Evolutionary conservation across 2,797 vertebrate species (phyloP).

Genomic region (Oryzias sinensis): DNA sequence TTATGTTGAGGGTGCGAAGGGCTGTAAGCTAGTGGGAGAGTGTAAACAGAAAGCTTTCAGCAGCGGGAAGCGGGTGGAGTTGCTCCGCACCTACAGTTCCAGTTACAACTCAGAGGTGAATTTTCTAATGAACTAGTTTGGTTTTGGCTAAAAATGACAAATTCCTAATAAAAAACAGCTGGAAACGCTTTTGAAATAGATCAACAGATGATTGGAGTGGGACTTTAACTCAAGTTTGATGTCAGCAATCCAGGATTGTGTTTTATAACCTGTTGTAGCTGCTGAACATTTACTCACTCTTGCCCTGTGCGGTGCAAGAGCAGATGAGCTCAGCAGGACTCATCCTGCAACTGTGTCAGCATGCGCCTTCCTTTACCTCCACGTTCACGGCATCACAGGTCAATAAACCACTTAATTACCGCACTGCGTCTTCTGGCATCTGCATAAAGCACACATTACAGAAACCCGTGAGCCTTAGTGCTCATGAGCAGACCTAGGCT

Average conservation of each 20-base stretch:
- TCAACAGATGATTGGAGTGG: no score
- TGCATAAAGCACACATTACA: constrained; percentile 39
- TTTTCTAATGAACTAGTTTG: no score
- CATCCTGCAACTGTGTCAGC: constrained; percentile 30
- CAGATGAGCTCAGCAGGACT: constrained; percentile 43
- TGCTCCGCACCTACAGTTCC: no score
- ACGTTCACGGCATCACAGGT: constrained; percentile 58
- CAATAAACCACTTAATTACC: constrained; percentile 76
- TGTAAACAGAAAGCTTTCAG: no score
- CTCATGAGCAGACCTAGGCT: neutral
- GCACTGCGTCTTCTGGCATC: constrained; percentile 65
- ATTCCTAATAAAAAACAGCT: no score
- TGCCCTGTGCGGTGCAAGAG: constrained; percentile 13
- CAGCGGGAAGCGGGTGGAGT: no score
- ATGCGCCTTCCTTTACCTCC: constrained; percentile 34
- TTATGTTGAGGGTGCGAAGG: no score
- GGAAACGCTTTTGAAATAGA: no score
- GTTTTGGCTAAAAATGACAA: no score
- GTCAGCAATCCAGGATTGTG: neutral
- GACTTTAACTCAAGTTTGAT: no score
- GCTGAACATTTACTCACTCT: constrained; percentile 7
- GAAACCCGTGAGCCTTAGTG: constrained; percentile 36
- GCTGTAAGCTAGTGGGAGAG: no score
- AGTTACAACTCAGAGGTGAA: no score
- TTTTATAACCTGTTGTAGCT: neutral